phyloP scores from a whole-genome alignment of 1,140 invertebrate genomes.

The Asobara japonica region DNA sequence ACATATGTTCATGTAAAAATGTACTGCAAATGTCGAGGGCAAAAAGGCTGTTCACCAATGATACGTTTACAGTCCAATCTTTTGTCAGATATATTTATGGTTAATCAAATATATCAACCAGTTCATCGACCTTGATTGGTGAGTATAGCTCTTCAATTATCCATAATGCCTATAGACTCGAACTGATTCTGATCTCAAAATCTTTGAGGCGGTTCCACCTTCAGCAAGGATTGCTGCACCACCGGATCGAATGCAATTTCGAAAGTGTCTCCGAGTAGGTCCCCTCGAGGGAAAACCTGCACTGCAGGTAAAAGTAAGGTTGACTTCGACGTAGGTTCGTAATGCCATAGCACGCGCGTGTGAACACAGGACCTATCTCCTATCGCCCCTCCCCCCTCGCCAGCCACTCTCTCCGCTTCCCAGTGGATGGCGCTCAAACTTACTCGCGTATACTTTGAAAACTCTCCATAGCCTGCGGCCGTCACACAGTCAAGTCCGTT shows the following conservation, averaged over 20 bases:
- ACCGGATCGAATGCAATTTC: constrained; percentile 13
- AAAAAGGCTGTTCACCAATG: no score
- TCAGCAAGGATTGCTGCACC: not conserved
- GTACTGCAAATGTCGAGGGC: no score
- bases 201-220: no score
- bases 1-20: no score
- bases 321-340: not conserved
- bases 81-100: no score
- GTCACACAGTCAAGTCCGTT: constrained; percentile 10
- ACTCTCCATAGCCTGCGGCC: constrained; percentile 8
- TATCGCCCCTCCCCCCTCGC: not conserved
- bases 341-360: constrained; percentile 12
- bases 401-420: not conserved
- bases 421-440: constrained; percentile 1
- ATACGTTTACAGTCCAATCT: no score
- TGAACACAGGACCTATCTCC: not conserved
- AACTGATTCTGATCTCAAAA: no score
- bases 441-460: constrained; percentile 6
- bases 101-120: no score
- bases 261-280: constrained; percentile 7
- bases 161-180: no score
- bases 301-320: not conserved
- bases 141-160: no score
- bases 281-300: constrained; percentile 3
- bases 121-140: no score